Percentiles rank a stretch among this genome's conserved stretches.
phyloP scores from a whole-genome alignment of 2,888 invertebrate species.

The Synanthedon andrenaeformis region DNA sequence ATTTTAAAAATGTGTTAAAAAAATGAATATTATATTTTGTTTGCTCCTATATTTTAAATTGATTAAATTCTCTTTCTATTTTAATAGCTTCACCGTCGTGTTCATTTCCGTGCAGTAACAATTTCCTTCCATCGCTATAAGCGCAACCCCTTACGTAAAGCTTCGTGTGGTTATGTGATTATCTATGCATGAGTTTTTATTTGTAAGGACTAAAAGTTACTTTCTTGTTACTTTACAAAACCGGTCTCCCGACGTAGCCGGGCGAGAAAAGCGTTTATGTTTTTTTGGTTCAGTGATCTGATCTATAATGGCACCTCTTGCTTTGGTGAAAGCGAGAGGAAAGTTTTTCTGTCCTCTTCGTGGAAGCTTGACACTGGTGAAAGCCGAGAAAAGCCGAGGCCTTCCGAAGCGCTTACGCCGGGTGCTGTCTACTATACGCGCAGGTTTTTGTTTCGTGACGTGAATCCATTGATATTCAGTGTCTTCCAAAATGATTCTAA shows the following conservation, averaged over 20 bases:
- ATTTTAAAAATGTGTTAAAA: not conserved
- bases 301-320: constrained; percentile 1
- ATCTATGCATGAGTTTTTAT: constrained; percentile 57
- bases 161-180: constrained; percentile 35
- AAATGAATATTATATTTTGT: not conserved
- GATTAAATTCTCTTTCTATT: constrained; percentile 27
- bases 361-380: constrained; percentile 1
- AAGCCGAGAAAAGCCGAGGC: constrained; percentile 32
- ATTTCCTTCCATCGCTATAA: constrained; percentile 43
- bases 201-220: constrained; percentile 50
- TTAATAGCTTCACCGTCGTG: constrained; percentile 30
- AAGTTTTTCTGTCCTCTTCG: constrained; percentile 22
- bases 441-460: constrained; percentile 44
- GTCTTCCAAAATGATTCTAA: constrained; percentile 4
- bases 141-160: constrained; percentile 33
- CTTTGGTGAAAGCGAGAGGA: constrained; percentile 32
- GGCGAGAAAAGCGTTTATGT: constrained; percentile 47
- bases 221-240: constrained; percentile 46
- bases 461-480: constrained; percentile 51
- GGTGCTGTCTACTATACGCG: constrained; percentile 23
- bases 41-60: constrained; percentile 1
- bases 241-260: constrained; percentile 47
- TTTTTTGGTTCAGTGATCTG: constrained; percentile 61
- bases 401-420: constrained; percentile 43
- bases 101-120: constrained; percentile 60